phyloP scores from a whole-genome alignment of 2,888 invertebrate genomes.

The Troides helena region DNA sequence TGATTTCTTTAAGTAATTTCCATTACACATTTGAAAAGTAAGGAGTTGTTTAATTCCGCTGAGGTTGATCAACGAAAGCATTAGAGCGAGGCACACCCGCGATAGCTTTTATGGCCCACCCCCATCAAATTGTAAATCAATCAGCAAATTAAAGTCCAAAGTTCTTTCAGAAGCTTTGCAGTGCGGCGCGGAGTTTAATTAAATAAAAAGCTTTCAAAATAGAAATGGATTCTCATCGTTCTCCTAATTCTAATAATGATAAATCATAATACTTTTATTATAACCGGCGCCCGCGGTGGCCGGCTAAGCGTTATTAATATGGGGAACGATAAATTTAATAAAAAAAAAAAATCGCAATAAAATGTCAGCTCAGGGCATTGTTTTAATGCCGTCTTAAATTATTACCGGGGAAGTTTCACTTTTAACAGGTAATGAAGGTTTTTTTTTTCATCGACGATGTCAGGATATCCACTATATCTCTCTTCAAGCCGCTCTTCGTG shows the following conservation, averaged over 20 bases:
- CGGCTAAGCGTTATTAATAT: constrained; percentile 25
- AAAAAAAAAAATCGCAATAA: neutral
- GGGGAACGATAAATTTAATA: constrained; percentile 19
- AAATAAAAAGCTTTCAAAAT: constrained; percentile 16
- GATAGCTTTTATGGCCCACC: neutral
- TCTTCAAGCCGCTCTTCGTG: too few species aligned
- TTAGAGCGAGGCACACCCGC: too few species aligned
- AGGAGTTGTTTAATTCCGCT: too few species aligned
- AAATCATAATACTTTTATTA: constrained; percentile 21
- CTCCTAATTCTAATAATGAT: constrained; percentile 22
- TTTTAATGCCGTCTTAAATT: constrained; percentile 10
- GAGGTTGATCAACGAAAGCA: too few species aligned
- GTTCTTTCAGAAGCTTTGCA: constrained; percentile 6
- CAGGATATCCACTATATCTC: too few species aligned
- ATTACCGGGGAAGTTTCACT: neutral
- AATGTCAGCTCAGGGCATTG: constrained; percentile 14
- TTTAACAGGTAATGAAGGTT: neutral
- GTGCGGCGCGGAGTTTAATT: constrained; percentile 1
- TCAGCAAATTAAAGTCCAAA: constrained; percentile 9
- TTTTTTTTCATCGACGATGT: too few species aligned
- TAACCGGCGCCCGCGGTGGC: constrained; percentile 10
- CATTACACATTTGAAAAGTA: too few species aligned
- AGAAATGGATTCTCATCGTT: constrained; percentile 12
- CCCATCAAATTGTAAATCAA: constrained; percentile 22
- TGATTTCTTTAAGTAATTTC: too few species aligned